These are phyloP conservation scores for Pomacea canaliculata DNA, from an alignment of 2,888 invertebrate genomes.

Conservation along the genomic window DNA sequence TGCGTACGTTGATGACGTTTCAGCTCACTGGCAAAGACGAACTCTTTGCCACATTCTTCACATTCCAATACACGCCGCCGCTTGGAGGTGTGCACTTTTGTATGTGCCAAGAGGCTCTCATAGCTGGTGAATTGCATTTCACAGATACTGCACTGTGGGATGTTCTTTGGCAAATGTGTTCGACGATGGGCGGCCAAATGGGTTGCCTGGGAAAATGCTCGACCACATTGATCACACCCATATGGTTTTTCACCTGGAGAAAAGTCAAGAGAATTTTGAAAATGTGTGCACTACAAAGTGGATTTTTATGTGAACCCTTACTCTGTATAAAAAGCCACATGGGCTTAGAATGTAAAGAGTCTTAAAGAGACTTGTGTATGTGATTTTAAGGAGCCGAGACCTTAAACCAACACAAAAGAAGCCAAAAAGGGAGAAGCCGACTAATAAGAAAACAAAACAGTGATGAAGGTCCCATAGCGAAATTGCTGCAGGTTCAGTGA, in stretches of 20 bases:
- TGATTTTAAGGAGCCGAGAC: too few relatives aligned
- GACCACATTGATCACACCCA: constrained; percentile 17
- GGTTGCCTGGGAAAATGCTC: constrained; percentile 23
- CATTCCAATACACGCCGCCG: constrained; percentile 22
- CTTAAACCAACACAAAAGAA: too few relatives aligned
- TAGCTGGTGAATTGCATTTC: constrained; percentile 19
- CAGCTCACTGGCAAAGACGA: constrained; percentile 24
- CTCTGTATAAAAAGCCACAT: too few relatives aligned
- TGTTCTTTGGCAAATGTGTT: constrained; percentile 22
- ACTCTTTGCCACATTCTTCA: constrained; percentile 17
- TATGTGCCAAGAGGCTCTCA: constrained; percentile 22
- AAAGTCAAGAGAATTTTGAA: background rate
- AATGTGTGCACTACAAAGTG: background rate
- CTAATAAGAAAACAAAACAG: too few relatives aligned
- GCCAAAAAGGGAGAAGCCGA: too few relatives aligned
- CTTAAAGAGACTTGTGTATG: too few relatives aligned
- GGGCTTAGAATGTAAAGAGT: too few relatives aligned
- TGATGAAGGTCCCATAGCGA: too few relatives aligned
- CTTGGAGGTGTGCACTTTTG: constrained; percentile 19
- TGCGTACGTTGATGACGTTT: constrained; percentile 23
- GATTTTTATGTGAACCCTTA: too few relatives aligned
- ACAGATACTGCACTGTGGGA: constrained; percentile 17
- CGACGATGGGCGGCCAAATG: constrained; percentile 20
- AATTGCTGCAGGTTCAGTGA: too few relatives aligned
- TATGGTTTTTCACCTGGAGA: constrained; percentile 23